Base-by-base conservation (phyloP, 2,113 vertebrate species). In the Hemibagrus wyckioides region DNA sequence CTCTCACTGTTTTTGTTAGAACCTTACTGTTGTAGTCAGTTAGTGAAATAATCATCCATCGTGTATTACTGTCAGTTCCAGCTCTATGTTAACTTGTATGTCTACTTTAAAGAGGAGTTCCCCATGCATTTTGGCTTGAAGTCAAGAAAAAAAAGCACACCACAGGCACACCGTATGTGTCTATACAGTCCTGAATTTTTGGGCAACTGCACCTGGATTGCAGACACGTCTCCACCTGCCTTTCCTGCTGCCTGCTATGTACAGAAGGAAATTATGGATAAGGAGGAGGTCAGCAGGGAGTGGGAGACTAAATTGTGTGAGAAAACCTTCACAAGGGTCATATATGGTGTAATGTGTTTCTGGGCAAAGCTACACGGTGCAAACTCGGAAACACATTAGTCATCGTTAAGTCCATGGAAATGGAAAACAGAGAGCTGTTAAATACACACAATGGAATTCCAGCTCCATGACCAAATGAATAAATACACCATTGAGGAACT, bases 391-490 rank as follows among this genome's bases (percentile, higher is more conserved):
- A 80, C 30, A 41, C 11, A 82, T 61, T 61, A 9, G 52, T 82
- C 80, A 82, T 82, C 23, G 28, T 63, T 82, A 61, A 44, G 36
- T 82, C 36, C 56, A 28, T 4, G 23, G 30, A 82, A 82, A n/a
- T 63, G 56, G 36, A 82, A 82, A 82, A 61, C 56, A 15, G 23
- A 61, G 80, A 3, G 56, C 56, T 44, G 13, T 63, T 41, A 82
- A 44, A 63, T 44, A 44, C 10, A 28, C 80, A 61, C 57, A 8
- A 28, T 44, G 36, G 80, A 82, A 63, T 82, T 82, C 36, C 80
- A 82, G 54, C 54, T 59, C 56, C 80, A 28, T 82, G 57, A 82
- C 80, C 33, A 82, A 82, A 61, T 82, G 41, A 39, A 61, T 82
- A 82, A 81, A 54, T 79, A 79, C 76, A 54, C n/a, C 76, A 30